phyloP scores from a whole-genome alignment of 2,113 vertebrate species.

The Phylloscopus trochilus region DNA sequence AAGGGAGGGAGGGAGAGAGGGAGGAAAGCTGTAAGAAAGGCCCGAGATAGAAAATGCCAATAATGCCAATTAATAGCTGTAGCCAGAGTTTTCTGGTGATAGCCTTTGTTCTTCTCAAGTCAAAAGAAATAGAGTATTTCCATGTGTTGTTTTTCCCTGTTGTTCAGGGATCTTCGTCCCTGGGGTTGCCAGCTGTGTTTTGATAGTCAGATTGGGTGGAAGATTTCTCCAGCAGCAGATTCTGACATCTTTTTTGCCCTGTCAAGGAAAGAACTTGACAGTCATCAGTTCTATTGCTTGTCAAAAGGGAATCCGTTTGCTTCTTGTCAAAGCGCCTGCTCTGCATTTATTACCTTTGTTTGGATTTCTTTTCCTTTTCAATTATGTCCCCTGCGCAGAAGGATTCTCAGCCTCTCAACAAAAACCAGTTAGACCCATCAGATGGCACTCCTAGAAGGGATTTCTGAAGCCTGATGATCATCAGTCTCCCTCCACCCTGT shows the following conservation, averaged over 20 bases:
- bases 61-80: neutral
- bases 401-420: neutral
- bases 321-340: neutral
- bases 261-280: neutral
- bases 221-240: neutral
- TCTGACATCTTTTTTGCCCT: neutral
- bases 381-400: neutral
- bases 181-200: neutral
- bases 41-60: neutral
- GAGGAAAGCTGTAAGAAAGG: neutral
- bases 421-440: neutral
- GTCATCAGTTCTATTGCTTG: neutral
- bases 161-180: neutral
- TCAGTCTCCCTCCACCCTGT: neutral
- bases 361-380: neutral
- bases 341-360: conserved; percentile 7
- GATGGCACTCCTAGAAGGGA: neutral
- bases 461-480: neutral
- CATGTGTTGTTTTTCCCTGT: neutral
- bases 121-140: neutral
- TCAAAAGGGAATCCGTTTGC: neutral
- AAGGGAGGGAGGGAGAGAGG: neutral
- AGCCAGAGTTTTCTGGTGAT: neutral
- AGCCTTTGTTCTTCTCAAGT: neutral
- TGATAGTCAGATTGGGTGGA: neutral